A percentile compares a stretch with the other conserved stretches of the same genome.
Conservation (phyloP, 2,113 vertebrate genomes). For the Amblyopsis rosae region DNA sequence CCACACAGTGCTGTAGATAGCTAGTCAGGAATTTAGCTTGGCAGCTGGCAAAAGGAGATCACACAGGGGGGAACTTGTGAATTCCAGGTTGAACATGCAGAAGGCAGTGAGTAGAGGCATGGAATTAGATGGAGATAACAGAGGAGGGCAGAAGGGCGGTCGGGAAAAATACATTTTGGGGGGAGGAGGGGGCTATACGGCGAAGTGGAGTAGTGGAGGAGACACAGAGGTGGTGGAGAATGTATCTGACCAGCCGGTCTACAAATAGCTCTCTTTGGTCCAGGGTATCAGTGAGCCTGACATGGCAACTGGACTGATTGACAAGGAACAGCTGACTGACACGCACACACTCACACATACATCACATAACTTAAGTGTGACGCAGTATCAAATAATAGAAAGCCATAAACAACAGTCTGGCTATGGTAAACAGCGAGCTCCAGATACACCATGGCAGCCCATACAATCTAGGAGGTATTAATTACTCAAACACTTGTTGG, state of each 20-base stretch:
- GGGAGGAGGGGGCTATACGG: background rate
- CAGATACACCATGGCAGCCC: no score
- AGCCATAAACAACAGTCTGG: conserved; percentile 8
- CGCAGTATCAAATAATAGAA: conserved; percentile 57
- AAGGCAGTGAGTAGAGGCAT: background rate
- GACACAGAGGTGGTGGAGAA: background rate
- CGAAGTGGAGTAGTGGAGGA: background rate
- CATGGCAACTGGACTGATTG: conserved; percentile 70
- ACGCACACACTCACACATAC: conserved; percentile 28
- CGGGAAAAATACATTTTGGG: background rate
- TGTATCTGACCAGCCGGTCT: conserved; percentile 41
- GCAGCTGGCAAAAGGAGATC: background rate
- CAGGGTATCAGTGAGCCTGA: conserved; percentile 56
- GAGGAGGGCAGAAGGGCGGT: background rate
- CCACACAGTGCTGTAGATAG: background rate
- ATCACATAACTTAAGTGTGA: conserved; percentile 59
- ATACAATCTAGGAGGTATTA: no score
- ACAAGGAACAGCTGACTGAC: conserved; percentile 71
- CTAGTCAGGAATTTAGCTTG: background rate
- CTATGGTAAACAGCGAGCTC: background rate
- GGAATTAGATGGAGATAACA: background rate
- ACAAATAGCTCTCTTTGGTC: conserved; percentile 61
- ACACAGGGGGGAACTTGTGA: background rate
- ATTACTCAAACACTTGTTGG: no score
- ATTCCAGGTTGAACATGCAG: background rate